These are phyloP conservation scores for Thereuonema tuberculata DNA, from an alignment of 1,140 invertebrate genomes.

Conservation along the genomic window DNA sequence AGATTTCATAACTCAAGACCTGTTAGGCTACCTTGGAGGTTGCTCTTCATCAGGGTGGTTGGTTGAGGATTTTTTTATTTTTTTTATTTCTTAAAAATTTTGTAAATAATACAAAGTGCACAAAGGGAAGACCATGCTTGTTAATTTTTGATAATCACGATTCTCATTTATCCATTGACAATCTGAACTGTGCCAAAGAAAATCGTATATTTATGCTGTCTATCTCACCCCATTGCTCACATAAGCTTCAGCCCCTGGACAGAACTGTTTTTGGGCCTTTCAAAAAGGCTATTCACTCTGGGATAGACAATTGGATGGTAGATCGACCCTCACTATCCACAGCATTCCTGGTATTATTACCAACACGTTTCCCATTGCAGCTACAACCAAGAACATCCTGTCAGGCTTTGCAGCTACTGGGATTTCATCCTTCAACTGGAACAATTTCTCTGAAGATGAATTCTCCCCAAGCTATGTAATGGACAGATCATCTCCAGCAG, in stretches of 20 bases:
- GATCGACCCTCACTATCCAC: too few species aligned
- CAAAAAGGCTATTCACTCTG: too few species aligned
- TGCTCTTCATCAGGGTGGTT: neutral
- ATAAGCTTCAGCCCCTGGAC: neutral
- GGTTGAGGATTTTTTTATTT: neutral
- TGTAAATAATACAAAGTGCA: neutral
- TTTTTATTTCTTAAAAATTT: neutral
- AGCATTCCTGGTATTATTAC: too few species aligned
- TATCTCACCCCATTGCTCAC: neutral
- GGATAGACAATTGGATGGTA: too few species aligned
- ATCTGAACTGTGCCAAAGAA: neutral
- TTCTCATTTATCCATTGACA: neutral
- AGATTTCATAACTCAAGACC: neutral
- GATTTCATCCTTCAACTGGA: too few species aligned
- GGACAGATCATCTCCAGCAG: too few species aligned
- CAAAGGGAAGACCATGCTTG: neutral
- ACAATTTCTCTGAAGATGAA: too few species aligned
- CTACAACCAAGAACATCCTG: too few species aligned
- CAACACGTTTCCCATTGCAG: too few species aligned
- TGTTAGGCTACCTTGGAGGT: neutral
- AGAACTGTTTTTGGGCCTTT: neutral
- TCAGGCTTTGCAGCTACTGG: too few species aligned
- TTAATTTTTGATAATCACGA: neutral
- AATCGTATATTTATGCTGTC: neutral
- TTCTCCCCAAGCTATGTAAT: too few species aligned